Percentiles rank a stretch among this genome's conserved stretches.
These are phyloP conservation scores for Oophaga pumilio DNA, from an alignment of 2,113 vertebrate genomes.

Conservation along the genomic window DNA sequence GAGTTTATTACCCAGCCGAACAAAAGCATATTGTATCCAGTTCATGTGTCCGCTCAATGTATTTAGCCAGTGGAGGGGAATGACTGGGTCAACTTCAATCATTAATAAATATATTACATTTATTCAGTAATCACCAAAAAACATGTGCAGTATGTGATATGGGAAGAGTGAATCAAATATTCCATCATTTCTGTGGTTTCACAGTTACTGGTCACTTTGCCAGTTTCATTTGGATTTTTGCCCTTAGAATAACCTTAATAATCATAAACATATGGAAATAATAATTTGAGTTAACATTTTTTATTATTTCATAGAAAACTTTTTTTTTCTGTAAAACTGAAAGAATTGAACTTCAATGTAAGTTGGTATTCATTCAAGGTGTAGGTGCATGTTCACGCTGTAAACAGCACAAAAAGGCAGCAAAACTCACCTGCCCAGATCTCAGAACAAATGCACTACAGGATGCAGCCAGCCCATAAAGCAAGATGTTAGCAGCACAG, in stretches of 20 bases:
- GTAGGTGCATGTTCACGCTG: too few species aligned
- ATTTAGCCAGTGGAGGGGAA: slow-evolving; percentile 31
- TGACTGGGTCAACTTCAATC: slow-evolving; percentile 26
- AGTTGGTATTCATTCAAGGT: too few species aligned
- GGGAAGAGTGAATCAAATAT: slow-evolving; percentile 23
- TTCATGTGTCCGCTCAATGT: slow-evolving; percentile 23
- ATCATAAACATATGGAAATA: not conserved
- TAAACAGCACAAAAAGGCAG: too few species aligned
- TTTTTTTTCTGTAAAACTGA: not conserved
- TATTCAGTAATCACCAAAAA: slow-evolving; percentile 20
- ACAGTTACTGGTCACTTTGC: not conserved
- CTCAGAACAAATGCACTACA: too few species aligned
- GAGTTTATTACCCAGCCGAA: slow-evolving; percentile 17
- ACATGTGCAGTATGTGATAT: slow-evolving; percentile 4
- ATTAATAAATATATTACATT: slow-evolving; percentile 31
- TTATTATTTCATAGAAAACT: not conserved
- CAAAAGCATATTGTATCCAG: slow-evolving; percentile 39
- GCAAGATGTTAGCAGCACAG: too few species aligned
- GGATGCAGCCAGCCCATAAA: too few species aligned
- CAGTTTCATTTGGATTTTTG: slow-evolving; percentile 3
- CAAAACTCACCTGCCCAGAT: too few species aligned
- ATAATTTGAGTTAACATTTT: not conserved
- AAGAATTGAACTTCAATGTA: too few species aligned
- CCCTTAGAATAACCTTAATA: slow-evolving; percentile 2
- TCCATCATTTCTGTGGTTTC: slow-evolving; percentile 11